Conservation (phyloP, 2,113 vertebrate genomes). For the Origma solitaria region DNA sequence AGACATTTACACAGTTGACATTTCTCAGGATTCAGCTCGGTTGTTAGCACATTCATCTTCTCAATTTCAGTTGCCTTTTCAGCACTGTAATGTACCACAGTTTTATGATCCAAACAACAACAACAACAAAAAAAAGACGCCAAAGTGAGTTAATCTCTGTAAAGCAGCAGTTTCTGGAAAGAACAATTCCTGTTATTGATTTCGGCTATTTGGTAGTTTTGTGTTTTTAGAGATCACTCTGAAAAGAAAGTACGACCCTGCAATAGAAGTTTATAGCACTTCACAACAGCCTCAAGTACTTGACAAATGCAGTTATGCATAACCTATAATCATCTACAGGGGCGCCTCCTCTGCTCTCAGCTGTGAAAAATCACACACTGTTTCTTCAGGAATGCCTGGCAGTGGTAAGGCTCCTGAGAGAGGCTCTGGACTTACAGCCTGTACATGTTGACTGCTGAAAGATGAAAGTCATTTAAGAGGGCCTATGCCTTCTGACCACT, state of each 20-base stretch:
- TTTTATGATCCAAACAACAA: neutral
- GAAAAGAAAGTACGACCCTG: neutral
- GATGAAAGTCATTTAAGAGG: neutral
- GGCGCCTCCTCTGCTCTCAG: neutral
- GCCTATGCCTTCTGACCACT: neutral
- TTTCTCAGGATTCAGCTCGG: neutral
- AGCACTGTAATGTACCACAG: neutral
- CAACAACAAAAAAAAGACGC: neutral
- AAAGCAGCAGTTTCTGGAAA: slow-evolving; percentile 11
- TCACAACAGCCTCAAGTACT: neutral
- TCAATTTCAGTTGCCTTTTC: neutral
- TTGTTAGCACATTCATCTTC: neutral
- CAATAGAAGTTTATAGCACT: slow-evolving; percentile 12
- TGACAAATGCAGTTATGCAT: slow-evolving; percentile 27
- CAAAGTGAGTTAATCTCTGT: neutral
- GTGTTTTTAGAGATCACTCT: neutral
- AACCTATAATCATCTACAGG: slow-evolving; percentile 18
- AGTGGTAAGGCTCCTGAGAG: neutral
- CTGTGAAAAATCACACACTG: neutral
- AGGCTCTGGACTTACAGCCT: neutral
- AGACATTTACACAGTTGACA: neutral
- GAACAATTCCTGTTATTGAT: slow-evolving; percentile 25
- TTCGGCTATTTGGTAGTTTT: slow-evolving; percentile 20
- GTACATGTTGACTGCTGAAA: neutral
- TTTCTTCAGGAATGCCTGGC: neutral